These are phyloP conservation scores for Alca torda DNA, from an alignment of 2,797 vertebrate species.

Conservation along the genomic window DNA sequence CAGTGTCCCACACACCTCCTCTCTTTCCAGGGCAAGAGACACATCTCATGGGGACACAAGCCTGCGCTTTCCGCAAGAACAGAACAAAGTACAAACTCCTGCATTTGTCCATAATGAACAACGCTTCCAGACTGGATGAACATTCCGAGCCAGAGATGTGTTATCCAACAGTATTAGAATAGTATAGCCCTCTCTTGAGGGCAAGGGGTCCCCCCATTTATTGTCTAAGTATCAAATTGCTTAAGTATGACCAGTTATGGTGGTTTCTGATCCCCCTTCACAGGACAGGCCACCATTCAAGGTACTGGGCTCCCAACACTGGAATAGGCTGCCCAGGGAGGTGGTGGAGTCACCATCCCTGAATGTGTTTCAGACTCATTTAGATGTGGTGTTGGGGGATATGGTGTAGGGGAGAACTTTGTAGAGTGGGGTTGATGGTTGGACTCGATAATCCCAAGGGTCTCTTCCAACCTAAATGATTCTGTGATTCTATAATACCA, in stretches of 20 bases:
- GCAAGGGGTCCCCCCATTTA: neutral
- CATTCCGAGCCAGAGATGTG: neutral
- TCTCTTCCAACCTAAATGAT: no score
- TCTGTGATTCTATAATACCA: no score
- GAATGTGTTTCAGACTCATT: no score
- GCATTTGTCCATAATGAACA: neutral
- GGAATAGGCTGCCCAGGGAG: no score
- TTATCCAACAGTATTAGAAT: neutral
- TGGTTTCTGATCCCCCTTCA: neutral
- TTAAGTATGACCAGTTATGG: neutral
- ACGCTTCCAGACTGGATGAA: neutral
- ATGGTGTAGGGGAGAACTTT: no score
- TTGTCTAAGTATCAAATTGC: neutral
- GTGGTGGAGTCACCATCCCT: no score
- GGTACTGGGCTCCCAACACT: neutral
- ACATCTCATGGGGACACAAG: neutral
- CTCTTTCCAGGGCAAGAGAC: rapidly evolving
- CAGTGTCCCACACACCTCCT: neutral
- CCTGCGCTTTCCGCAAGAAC: neutral
- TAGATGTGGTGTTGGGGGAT: no score
- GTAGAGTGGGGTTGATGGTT: no score
- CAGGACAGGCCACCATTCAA: neutral
- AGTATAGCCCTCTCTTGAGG: neutral
- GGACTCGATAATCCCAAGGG: no score
- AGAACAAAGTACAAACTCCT: neutral